Conservation (phyloP, 2,888 invertebrate species). For the Tiliacea citrago region DNA sequence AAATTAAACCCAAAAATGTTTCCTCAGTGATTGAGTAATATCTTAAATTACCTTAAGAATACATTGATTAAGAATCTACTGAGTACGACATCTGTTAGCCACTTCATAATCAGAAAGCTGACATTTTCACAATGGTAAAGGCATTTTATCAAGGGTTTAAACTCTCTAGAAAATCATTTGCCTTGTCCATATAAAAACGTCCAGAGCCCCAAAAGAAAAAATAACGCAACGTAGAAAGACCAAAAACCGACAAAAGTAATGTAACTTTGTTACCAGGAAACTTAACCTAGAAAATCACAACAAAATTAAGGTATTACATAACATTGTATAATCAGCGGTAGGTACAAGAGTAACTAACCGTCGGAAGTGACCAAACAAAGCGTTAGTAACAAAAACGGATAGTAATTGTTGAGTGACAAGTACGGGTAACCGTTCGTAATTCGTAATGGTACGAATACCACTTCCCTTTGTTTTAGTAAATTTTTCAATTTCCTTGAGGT, state of each 20-base stretch:
- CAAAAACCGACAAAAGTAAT: slow-evolving; percentile 13
- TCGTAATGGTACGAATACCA: slow-evolving; percentile 27
- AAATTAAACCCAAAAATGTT: too few relatives aligned
- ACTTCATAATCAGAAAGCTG: too few relatives aligned
- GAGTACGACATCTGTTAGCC: too few relatives aligned
- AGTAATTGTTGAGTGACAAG: slow-evolving; percentile 37
- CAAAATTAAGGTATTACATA: slow-evolving; percentile 40
- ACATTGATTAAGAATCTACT: too few relatives aligned
- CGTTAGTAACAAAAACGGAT: slow-evolving; percentile 24
- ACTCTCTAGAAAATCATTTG: too few relatives aligned
- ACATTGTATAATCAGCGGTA: slow-evolving; percentile 36
- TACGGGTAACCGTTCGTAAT: slow-evolving; percentile 25
- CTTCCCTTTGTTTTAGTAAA: slow-evolving; percentile 35
- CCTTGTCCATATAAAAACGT: too few relatives aligned
- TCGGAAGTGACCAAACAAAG: slow-evolving; percentile 50
- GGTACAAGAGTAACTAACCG: slow-evolving; percentile 16
- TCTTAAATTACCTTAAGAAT: too few relatives aligned
- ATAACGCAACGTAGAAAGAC: not conserved
- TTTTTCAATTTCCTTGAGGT: not conserved
- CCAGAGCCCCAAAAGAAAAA: too few relatives aligned
- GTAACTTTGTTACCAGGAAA: slow-evolving; percentile 45
- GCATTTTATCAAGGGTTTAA: too few relatives aligned
- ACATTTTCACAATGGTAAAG: too few relatives aligned
- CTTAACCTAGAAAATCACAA: slow-evolving; percentile 43
- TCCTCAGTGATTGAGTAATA: too few relatives aligned